A percentile compares a stretch with the other conserved stretches of the same genome.
These are phyloP conservation scores for Tetraodon nigroviridis DNA, from an alignment of 2,113 vertebrate genomes.

Conservation along the genomic window DNA sequence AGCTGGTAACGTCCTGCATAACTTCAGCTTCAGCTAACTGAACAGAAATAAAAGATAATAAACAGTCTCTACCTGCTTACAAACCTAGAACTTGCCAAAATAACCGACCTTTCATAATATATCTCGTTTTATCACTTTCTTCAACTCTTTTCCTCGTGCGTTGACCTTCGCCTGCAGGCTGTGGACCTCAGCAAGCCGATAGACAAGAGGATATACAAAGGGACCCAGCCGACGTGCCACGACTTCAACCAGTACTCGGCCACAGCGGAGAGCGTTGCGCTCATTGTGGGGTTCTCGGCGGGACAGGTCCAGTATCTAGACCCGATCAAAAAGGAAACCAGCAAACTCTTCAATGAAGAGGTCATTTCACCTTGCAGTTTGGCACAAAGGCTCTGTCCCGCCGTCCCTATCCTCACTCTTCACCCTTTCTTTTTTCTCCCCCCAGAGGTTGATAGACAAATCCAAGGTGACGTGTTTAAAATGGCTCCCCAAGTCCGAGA, in stretches of 20 bases:
- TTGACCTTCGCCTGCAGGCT: slow-evolving; percentile 62
- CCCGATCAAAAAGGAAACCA: slow-evolving; percentile 89
- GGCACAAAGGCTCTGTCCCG: neutral
- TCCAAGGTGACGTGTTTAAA: slow-evolving; percentile 86
- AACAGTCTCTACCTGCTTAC: too few species aligned
- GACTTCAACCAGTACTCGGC: slow-evolving; percentile 92
- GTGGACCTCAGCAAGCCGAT: slow-evolving; percentile 91
- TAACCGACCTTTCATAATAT: too few species aligned
- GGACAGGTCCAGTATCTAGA: slow-evolving; percentile 90
- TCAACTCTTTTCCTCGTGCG: neutral
- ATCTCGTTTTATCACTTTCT: too few species aligned
- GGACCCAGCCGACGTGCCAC: slow-evolving; percentile 89
- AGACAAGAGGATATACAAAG: slow-evolving; percentile 91
- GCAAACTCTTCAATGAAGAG: slow-evolving; percentile 92
- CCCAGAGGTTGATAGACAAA: slow-evolving; percentile 89
- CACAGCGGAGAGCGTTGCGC: slow-evolving; percentile 80
- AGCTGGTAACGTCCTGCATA: too few species aligned
- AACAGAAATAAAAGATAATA: too few species aligned
- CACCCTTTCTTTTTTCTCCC: slow-evolving; percentile 3
- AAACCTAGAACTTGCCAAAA: too few species aligned
- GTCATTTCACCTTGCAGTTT: slow-evolving; percentile 47
- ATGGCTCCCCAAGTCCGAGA: slow-evolving; percentile 87
- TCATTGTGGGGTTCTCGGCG: slow-evolving; percentile 88
- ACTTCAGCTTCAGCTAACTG: too few species aligned
- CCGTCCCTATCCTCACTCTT: neutral